phyloP scores from a whole-genome alignment of 1,140 invertebrate genomes.

The Trichogramma pretiosum region DNA sequence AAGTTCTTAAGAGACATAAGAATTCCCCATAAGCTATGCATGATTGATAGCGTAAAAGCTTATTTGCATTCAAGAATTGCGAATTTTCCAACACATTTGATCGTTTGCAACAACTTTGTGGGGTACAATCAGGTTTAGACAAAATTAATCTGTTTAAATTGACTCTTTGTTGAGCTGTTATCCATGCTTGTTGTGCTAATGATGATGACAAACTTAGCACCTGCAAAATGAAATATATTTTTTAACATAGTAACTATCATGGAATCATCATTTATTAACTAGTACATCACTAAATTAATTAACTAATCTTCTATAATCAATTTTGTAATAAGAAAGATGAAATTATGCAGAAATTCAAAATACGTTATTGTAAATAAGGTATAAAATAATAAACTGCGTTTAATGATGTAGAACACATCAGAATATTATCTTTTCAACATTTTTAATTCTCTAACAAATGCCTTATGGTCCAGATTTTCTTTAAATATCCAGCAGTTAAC shows the following conservation, averaged over 20 bases:
- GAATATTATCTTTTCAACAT: too few species aligned
- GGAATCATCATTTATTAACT: too few species aligned
- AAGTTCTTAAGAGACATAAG: constrained; percentile 65
- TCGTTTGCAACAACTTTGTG: constrained; percentile 64
- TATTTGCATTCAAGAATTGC: constrained; percentile 81
- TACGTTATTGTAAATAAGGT: too few species aligned
- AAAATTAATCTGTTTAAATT: constrained; percentile 75
- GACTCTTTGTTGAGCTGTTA: constrained; percentile 77
- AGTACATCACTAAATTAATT: too few species aligned
- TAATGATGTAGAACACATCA: too few species aligned
- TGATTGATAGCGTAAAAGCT: constrained; percentile 74
- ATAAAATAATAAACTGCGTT: too few species aligned
- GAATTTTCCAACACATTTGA: constrained; percentile 70
- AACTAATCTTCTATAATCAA: too few species aligned
- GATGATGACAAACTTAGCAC: constrained; percentile 54
- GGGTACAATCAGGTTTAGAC: constrained; percentile 62
- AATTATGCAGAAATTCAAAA: too few species aligned
- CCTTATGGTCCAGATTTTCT: constrained; percentile 8
- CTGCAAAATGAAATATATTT: constrained; percentile 32
- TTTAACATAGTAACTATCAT: too few species aligned
- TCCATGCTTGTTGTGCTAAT: constrained; percentile 75
- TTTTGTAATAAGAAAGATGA: too few species aligned
- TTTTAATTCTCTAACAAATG: background rate
- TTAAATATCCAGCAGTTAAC: constrained; percentile 5
- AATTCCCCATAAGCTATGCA: constrained; percentile 70